These are phyloP conservation scores for Antheraea pernyi DNA, from an alignment of 1,140 invertebrate species.

Conservation along the genomic window DNA sequence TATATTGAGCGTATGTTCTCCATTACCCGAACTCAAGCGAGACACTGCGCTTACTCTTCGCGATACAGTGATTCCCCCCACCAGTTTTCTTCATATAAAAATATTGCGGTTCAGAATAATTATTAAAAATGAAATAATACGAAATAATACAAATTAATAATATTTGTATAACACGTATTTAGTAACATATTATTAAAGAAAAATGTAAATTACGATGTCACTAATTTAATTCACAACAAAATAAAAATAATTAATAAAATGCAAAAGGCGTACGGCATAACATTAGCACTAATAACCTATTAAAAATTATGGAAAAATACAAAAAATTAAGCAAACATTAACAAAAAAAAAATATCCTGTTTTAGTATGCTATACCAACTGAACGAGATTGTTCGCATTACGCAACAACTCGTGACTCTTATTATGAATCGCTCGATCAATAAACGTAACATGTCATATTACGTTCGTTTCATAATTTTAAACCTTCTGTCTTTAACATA, in stretches of 20 bases:
- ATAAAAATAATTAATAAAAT: not conserved
- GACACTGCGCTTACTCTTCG: too few species aligned
- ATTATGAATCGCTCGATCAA: conserved; percentile 49
- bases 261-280: not conserved
- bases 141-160: too few species aligned
- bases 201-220: not conserved
- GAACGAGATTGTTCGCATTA: conserved; percentile 62
- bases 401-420: conserved; percentile 75
- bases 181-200: too few species aligned
- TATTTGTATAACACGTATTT: too few species aligned
- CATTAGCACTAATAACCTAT: conserved; percentile 1
- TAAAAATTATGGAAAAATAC: conserved; percentile 2
- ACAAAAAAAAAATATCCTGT: conserved; percentile 31
- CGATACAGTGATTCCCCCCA: too few species aligned
- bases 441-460: conserved; percentile 47
- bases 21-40: too few species aligned
- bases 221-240: not conserved
- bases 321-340: not conserved
- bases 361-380: conserved; percentile 54
- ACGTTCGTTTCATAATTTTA: conserved; percentile 29
- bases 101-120: too few species aligned
- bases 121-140: too few species aligned
- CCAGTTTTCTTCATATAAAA: too few species aligned
- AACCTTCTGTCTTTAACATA: conserved; percentile 34
- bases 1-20: too few species aligned